Base-by-base conservation (phyloP, 1,140 invertebrate genomes). In the Dreissena polymorpha region DNA sequence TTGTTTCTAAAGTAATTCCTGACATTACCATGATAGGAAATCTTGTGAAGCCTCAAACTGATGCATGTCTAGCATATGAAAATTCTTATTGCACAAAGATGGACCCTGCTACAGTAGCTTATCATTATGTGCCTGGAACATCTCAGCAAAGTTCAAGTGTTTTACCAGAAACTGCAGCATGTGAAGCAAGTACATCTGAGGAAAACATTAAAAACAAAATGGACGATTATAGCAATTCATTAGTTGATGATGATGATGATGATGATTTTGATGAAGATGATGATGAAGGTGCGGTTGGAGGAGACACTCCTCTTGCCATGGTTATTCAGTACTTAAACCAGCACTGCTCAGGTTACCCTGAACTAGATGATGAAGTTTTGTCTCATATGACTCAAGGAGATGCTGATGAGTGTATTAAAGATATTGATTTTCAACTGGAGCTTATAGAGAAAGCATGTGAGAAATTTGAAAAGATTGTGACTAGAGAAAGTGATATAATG, bases 381-480 rank as follows among this genome's bases (percentile, higher is more conserved):
- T n/a, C 16, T 3, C 16, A 60, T 18, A 60, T 60, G 57, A 6
- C 16, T 60, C 16, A 18, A 60, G 57, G 21, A 60, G 57, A 60
- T n/a, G 16, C 21, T 6, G 16, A 60, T 6, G 57, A 60, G 6
- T 60, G 16, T 18, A 60, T 60, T 3, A 23, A 18, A 6, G 57
- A 60, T 60, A 23, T 60, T n/a, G 57, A 60, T 60, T 60, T n/a
- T 60, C 57, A 60, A 23, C 16, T 60, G 12, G 6, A 18, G 2
- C 16, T 60, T 2, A 60, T 60, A n/a, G 57, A 60, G 16, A n/a
- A 18, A n/a, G 57, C 21, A 23, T n/a, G 57, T 23, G 21, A 60
- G 12, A 60, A 23, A n/a, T 60, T 60, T 60, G 57, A 60, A 60
- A 60, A n/a, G 57, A 60, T 60, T 60, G 16, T n/a, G 21, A 60